A percentile compares a stretch with the other conserved stretches of the same genome.
Evolutionary conservation across 2,888 invertebrate genomes (phyloP).

Genomic region (Lepidocyrtoides sp.): DNA sequence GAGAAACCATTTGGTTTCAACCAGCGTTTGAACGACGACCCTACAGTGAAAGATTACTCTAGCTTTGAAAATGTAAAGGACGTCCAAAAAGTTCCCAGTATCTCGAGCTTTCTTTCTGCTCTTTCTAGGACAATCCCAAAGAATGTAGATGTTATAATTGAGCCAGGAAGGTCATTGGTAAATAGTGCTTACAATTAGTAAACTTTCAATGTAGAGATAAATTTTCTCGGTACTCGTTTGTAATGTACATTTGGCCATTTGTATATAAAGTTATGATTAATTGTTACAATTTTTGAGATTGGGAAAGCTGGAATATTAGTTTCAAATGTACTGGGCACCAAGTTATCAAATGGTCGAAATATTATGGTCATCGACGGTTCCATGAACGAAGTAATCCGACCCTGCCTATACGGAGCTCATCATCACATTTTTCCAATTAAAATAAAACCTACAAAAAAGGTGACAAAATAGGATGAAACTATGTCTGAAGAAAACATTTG

Average conservation of each 20-base stretch:
- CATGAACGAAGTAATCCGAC: slow-evolving; percentile 87
- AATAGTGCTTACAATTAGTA: too few relatives aligned
- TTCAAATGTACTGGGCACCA: slow-evolving; percentile 86
- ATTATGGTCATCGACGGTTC: slow-evolving; percentile 86
- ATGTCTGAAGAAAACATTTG: too few relatives aligned
- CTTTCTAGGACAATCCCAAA: slow-evolving; percentile 82
- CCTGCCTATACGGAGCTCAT: slow-evolving; percentile 87
- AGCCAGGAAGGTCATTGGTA: slow-evolving; percentile 87
- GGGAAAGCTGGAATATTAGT: slow-evolving; percentile 85
- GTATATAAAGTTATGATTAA: not conserved
- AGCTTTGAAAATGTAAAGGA: not conserved
- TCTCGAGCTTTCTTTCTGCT: slow-evolving; percentile 82
- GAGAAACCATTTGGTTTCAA: slow-evolving; percentile 81
- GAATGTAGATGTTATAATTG: slow-evolving; percentile 86
- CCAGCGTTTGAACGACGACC: not conserved
- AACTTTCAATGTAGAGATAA: not conserved
- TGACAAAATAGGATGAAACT: not conserved
- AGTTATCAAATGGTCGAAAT: slow-evolving; percentile 85
- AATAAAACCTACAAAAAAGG: slow-evolving; percentile 34
- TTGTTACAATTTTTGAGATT: slow-evolving; percentile 64
- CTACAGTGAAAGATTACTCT: not conserved
- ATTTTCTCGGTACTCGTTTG: too few relatives aligned
- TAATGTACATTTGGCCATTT: too few relatives aligned
- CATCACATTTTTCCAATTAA: slow-evolving; percentile 86
- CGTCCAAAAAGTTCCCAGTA: slow-evolving; percentile 32